Base-by-base conservation (phyloP, 2,888 invertebrate species). In the Eristalis arbustorum region DNA sequence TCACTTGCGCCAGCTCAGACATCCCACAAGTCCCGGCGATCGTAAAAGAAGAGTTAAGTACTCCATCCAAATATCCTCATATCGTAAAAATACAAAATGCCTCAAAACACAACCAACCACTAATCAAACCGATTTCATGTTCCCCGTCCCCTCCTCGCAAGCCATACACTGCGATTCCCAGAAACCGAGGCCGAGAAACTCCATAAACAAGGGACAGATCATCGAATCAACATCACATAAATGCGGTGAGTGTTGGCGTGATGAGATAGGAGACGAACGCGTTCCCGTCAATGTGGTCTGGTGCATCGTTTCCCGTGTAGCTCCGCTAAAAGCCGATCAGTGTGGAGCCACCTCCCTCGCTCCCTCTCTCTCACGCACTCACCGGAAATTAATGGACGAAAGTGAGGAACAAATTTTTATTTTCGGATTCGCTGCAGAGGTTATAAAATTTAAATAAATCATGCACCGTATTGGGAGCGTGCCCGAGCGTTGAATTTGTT, bases 141-240 rank as follows among this genome's bases (percentile, higher is more conserved):
- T 69, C n/a, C n/a, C n/a, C 68, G n/a, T 18, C 23, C 13, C 56
- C 13, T n/a, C 56, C 13, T 28, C 25, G 37, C 56, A 62, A 56
- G 66, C 56, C 34, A 71, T 57, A 49, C 62, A 59, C 67, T 68
- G 22, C 18, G 49, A 49, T 84, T 68, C 84, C 40, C 62, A 62
- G 71, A 80, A 84, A 80, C 75, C 75, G n/a, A n/a, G n/a, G 76
- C 75, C 75, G 25, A 67, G 40, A 71, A 42, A 62, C 66, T 76
- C 80, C 34, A 76, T 84, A 84, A 84, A 76, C 80, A 80, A 84
- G 18, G 67, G 67, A 72, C 75, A 71, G 75, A 84, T 80, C 72
- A 68, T 42, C 75, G 67, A 75, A 80, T 71, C 57, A 80, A 79
- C 80, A 75, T 67, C 28, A 66, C 62, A 79, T 61, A 56, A 63